phyloP scores from a whole-genome alignment of 2,113 vertebrate species.

The Dicerorhinus sumatrensis region DNA sequence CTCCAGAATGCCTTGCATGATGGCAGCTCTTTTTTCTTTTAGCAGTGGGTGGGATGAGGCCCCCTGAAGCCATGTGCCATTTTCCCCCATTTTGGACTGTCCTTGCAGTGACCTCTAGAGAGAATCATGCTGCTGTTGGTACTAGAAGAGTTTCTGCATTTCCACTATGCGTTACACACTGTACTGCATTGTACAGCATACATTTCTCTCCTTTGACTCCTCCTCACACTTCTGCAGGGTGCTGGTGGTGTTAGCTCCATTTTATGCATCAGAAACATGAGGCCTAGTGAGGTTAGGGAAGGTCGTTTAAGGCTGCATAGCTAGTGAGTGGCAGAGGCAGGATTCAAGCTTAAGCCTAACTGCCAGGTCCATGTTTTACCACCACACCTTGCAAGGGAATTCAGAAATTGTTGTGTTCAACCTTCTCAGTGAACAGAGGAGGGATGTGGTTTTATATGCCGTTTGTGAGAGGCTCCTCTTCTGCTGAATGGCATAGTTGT shows the following conservation, averaged over 20 bases:
- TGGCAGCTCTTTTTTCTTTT: not conserved
- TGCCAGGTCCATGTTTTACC: conserved; percentile 15
- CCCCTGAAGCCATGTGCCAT: not conserved
- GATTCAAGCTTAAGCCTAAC: not conserved
- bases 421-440: not conserved
- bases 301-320: not conserved
- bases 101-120: not conserved
- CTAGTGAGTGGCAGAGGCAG: not conserved
- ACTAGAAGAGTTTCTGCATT: conserved; percentile 1
- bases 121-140: not conserved
- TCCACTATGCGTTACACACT: not conserved
- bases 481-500: conserved; percentile 9
- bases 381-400: not conserved
- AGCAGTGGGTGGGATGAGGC: not conserved
- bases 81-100: not conserved
- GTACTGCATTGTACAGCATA: not conserved
- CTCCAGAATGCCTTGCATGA: not conserved
- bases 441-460: not conserved
- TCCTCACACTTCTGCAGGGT: not conserved
- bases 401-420: conserved; percentile 37
- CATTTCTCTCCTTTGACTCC: not conserved
- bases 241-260: not conserved
- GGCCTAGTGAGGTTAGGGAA: not conserved
- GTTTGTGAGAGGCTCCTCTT: not conserved
- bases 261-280: not conserved